Evolutionary conservation across 1,140 invertebrate genomes (phyloP).

Genomic region (Phocides pigmalion): DNA sequence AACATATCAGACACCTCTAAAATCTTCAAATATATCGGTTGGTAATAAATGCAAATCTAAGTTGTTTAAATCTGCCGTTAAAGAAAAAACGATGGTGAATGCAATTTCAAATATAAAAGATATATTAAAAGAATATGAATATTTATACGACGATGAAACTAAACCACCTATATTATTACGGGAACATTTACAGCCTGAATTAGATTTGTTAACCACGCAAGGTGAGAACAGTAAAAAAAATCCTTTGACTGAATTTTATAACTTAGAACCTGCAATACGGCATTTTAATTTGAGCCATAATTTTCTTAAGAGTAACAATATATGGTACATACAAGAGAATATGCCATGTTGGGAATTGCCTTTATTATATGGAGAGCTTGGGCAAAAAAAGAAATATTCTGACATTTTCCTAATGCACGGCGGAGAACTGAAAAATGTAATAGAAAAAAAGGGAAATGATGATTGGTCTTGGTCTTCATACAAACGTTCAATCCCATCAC

Average conservation of each 20-base stretch:
- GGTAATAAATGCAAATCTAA: not conserved
- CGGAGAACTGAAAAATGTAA: slow-evolving; percentile 56
- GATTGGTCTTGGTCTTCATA: slow-evolving; percentile 25
- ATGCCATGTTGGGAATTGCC: slow-evolving; percentile 69
- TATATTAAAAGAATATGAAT: slow-evolving; percentile 54
- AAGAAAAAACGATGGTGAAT: no score
- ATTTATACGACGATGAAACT: slow-evolving; percentile 43
- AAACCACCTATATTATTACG: slow-evolving; percentile 32
- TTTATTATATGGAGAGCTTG: slow-evolving; percentile 59
- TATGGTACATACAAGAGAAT: slow-evolving; percentile 67
- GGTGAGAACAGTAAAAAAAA: slow-evolving; percentile 10
- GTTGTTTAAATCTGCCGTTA: no score
- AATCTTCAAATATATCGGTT: not conserved
- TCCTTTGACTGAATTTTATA: slow-evolving; percentile 53
- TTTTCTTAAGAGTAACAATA: slow-evolving; percentile 34
- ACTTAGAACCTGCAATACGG: slow-evolving; percentile 54
- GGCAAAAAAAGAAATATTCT: slow-evolving; percentile 38
- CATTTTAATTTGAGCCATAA: slow-evolving; percentile 34
- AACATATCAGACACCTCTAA: not conserved
- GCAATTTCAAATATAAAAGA: slow-evolving; percentile 22
- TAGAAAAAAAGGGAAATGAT: slow-evolving; percentile 28
- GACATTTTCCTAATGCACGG: slow-evolving; percentile 59
- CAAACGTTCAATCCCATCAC: slow-evolving; percentile 16
- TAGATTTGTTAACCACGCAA: not conserved
- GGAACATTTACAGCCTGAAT: slow-evolving; percentile 5